Evolutionary conservation across 2,113 vertebrate genomes (phyloP).

Genomic region (Ammodytes marinus): DNA sequence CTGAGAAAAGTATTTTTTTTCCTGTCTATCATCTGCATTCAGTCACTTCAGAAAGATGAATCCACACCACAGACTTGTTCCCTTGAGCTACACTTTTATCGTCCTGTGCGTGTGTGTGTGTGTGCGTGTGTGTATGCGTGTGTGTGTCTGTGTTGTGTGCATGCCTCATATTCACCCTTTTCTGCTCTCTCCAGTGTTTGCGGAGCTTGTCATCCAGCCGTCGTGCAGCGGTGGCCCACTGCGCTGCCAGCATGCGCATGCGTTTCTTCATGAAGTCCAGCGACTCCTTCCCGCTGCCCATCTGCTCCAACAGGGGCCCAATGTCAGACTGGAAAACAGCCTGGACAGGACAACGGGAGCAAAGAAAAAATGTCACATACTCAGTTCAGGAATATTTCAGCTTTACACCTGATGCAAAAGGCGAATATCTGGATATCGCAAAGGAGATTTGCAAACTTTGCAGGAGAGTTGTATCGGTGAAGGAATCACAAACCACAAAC

Average conservation of each 20-base stretch:
- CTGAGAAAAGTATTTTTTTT: constrained; percentile 12
- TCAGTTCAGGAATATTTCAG: too few species aligned
- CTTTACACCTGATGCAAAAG: too few species aligned
- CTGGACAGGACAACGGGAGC: constrained; percentile 70
- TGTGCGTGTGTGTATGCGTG: background rate
- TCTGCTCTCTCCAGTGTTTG: constrained; percentile 85
- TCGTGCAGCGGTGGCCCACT: constrained; percentile 91
- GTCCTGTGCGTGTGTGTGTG: background rate
- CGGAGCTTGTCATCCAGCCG: constrained; percentile 88
- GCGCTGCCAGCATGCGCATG: constrained; percentile 88
- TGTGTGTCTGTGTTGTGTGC: background rate
- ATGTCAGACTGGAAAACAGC: constrained; percentile 90
- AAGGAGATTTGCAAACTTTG: too few species aligned
- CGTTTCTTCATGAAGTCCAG: constrained; percentile 98
- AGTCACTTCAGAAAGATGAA: constrained; percentile 46
- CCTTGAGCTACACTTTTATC: background rate
- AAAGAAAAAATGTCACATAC: background rate
- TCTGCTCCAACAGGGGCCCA: constrained; percentile 90
- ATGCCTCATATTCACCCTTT: constrained; percentile 80
- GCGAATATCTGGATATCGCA: too few species aligned
- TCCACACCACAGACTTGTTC: constrained; percentile 4
- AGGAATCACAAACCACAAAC: too few species aligned
- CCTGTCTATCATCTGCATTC: constrained; percentile 14
- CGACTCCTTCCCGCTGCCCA: constrained; percentile 95
- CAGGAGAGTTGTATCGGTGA: too few species aligned